Evolutionary conservation across 1,140 invertebrate genomes (phyloP), one percentile per base, ranked within the genome.

Genomic region (Drosophila prosaltans): DNA sequence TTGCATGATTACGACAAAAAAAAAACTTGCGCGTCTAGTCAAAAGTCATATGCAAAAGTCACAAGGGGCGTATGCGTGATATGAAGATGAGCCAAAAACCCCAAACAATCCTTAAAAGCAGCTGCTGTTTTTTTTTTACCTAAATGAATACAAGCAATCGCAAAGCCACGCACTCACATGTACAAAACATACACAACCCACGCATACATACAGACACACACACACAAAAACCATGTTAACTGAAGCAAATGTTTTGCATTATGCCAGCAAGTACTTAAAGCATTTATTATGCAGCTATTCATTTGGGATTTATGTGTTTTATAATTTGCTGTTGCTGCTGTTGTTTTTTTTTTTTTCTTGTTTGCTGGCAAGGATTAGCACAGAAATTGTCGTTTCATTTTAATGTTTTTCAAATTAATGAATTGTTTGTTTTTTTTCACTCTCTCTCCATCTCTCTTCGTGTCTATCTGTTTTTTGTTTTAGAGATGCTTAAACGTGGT

Each of bases 271-370:
- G 74, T 81, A 71, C 81, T 86, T 78, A 70, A 72, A 70, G 74
- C 72, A 64, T 81, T 85, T 68, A 82, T 81, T 78, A 78, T 80
- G 71, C 81, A 69, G 68, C 70, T 85, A 71, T 85, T 81, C 69
- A 30, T 74, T 78, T 68, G 63, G 78, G 70, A 81, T 69, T 85
- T 85, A 72, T 81, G 71, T 64, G 65, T 75, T 73, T 48, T 77
- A 77, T 71, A 60, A 68, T 67, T 71, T 64, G 69, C 6, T 45
- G 28, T 4, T 43, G 11, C 57, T 74, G 64, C 32, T 24, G 8
- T 8, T 39, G 48, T 48, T 67, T 64, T 48, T 36, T 32, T 36
- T 39, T 21, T 40, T 16, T 24, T 9, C 8, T 32, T 59, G 57
- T 36, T 36, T 30, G 28, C 28, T 30, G 28, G 2, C 16, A 36